Percentiles rank a stretch among this genome's conserved stretches.
These are phyloP conservation scores for Deroptyus accipitrinus DNA, from an alignment of 2,113 vertebrate genomes.

Conservation along the genomic window DNA sequence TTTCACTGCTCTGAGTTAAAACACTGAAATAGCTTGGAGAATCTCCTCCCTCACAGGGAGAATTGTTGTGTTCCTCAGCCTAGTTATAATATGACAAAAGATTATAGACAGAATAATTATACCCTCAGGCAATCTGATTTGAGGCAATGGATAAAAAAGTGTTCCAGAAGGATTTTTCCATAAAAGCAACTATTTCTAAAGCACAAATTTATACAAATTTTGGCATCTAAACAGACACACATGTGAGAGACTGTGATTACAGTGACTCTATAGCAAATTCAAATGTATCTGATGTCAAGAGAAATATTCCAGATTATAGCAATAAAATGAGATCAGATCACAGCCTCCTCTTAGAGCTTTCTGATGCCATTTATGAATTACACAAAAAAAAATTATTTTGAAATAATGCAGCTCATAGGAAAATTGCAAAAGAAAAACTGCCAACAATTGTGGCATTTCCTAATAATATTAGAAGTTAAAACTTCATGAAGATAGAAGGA, in stretches of 20 bases:
- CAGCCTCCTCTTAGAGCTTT: background rate
- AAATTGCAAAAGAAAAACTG: background rate
- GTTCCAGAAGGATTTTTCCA: background rate
- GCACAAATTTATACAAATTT: background rate
- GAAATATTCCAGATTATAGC: slow-evolving; percentile 10
- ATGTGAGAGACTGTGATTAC: background rate
- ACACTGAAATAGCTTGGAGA: background rate
- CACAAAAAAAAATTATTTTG: background rate
- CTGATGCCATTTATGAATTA: slow-evolving; percentile 18
- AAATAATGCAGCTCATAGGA: background rate
- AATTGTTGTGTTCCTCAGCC: background rate
- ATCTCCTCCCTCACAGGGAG: background rate
- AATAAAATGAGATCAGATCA: slow-evolving; percentile 26
- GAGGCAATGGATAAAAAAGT: background rate
- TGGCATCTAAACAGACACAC: background rate
- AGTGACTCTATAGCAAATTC: background rate
- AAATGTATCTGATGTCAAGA: background rate
- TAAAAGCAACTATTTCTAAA: background rate
- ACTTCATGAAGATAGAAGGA: background rate
- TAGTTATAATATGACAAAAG: background rate
- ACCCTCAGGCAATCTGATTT: background rate
- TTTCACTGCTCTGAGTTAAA: background rate
- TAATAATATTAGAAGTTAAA: background rate
- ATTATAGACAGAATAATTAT: background rate
- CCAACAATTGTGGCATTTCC: background rate